These are phyloP conservation scores for Syngnathus acus DNA, from an alignment of 2,797 vertebrate genomes.

Conservation along the genomic window DNA sequence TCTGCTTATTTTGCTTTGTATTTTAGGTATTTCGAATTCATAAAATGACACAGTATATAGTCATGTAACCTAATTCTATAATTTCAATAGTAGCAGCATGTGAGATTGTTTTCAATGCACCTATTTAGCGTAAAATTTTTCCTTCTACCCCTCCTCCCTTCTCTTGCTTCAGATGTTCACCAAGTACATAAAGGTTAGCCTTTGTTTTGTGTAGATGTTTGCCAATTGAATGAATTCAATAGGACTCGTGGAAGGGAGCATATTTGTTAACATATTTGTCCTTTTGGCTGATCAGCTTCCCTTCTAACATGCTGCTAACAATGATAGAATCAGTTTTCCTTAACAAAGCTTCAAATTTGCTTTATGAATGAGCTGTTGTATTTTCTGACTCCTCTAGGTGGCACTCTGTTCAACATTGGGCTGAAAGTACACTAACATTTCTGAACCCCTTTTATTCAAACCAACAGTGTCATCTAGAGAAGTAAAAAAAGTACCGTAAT, in stretches of 20 bases:
- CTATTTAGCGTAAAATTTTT: constrained; percentile 35
- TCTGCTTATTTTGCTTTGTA: constrained; percentile 1
- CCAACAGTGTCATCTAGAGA: too few relatives aligned
- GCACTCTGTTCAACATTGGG: too few relatives aligned
- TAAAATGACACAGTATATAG: neutral
- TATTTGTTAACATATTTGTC: neutral
- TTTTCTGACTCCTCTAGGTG: too few relatives aligned
- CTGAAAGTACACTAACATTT: too few relatives aligned
- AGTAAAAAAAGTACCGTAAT: too few relatives aligned
- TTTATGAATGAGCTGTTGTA: too few relatives aligned
- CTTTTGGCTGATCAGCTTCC: neutral
- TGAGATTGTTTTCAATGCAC: constrained; percentile 34
- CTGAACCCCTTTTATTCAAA: too few relatives aligned
- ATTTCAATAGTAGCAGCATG: neutral
- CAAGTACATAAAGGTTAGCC: constrained; percentile 99
- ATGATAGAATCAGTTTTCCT: neutral
- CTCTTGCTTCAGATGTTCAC: constrained; percentile 95
- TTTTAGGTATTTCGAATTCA: neutral
- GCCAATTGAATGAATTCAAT: constrained; percentile 27
- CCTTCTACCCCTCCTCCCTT: constrained; percentile 41
- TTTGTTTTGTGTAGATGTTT: constrained; percentile 58
- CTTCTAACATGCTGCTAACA: neutral
- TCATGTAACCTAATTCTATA: neutral
- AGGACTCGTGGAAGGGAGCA: constrained; percentile 3
- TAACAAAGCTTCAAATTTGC: too few relatives aligned